Evolutionary conservation across 2,888 invertebrate genomes (phyloP).

Genomic region (Helicoverpa assulta): DNA sequence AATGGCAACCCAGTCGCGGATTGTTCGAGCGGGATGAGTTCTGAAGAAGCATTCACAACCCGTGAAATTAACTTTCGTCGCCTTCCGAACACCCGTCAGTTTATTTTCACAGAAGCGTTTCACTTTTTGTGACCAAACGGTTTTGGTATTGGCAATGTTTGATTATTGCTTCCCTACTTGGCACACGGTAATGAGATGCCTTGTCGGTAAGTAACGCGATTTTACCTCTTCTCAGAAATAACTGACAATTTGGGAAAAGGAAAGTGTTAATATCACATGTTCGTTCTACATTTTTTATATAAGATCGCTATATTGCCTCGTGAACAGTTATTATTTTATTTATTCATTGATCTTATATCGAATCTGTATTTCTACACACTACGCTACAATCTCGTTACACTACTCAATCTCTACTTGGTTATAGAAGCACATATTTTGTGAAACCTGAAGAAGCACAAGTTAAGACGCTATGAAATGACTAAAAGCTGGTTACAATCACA

Average conservation of each 20-base stretch:
- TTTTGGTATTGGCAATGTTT: constrained; percentile 73
- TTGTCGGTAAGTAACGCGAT: constrained; percentile 9
- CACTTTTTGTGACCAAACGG: constrained; percentile 68
- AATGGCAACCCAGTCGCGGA: constrained; percentile 83
- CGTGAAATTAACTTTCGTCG: constrained; percentile 89
- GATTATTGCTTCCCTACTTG: constrained; percentile 66
- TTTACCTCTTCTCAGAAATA: constrained; percentile 8
- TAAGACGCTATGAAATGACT: too few relatives aligned
- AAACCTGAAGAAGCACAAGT: too few relatives aligned
- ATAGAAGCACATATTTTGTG: too few relatives aligned
- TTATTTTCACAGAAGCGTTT: constrained; percentile 79
- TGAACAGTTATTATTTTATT: too few relatives aligned
- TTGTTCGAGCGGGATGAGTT: constrained; percentile 87
- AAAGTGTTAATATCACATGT: neutral
- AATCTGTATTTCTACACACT: too few relatives aligned
- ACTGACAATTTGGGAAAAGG: neutral
- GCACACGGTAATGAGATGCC: constrained; percentile 51
- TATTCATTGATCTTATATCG: too few relatives aligned
- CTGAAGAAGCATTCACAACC: constrained; percentile 86
- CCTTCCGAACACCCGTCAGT: constrained; percentile 82
- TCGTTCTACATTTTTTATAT: neutral
- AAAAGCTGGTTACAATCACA: neutral
- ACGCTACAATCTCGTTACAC: too few relatives aligned
- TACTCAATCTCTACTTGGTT: too few relatives aligned
- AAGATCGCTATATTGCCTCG: too few relatives aligned